Evolutionary conservation across 1,140 invertebrate species (phyloP).

Genomic region (Drosophila novamexicana): DNA sequence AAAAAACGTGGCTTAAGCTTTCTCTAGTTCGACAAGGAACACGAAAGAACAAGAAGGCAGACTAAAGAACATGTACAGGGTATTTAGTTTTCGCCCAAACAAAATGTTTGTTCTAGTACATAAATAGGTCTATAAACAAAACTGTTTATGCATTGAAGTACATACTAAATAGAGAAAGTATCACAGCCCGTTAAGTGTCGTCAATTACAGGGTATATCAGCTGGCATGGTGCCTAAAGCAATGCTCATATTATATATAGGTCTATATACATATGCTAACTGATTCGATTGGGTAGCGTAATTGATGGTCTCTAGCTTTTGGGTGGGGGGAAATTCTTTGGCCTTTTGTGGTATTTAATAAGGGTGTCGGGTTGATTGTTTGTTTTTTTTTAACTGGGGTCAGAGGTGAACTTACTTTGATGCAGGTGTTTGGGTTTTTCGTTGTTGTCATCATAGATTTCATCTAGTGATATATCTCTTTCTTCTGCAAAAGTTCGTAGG

Average conservation of each 20-base stretch:
- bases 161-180: no score
- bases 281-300: conserved; percentile 7
- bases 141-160: neutral
- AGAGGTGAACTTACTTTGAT: conserved; percentile 80
- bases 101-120: no score
- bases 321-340: conserved; percentile 14
- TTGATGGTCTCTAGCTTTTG: conserved; percentile 26
- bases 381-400: no score
- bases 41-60: no score
- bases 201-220: conserved; percentile 18
- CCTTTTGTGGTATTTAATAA: conserved; percentile 34
- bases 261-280: conserved; percentile 24
- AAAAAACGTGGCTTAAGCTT: no score
- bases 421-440: conserved; percentile 83
- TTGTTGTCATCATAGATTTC: conserved; percentile 88
- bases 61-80: no score
- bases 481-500: conserved; percentile 54
- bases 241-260: conserved; percentile 1
- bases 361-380: conserved; percentile 19
- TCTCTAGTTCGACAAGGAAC: no score
- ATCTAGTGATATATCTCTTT: conserved; percentile 85
- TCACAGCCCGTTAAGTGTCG: neutral
- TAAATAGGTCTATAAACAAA: neutral
- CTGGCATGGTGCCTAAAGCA: neutral
- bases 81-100: no score